Percentiles rank a stretch among this genome's conserved stretches.
Conservation (phyloP, 2,113 vertebrate species). For the Phalacrocorax brasilianus region DNA sequence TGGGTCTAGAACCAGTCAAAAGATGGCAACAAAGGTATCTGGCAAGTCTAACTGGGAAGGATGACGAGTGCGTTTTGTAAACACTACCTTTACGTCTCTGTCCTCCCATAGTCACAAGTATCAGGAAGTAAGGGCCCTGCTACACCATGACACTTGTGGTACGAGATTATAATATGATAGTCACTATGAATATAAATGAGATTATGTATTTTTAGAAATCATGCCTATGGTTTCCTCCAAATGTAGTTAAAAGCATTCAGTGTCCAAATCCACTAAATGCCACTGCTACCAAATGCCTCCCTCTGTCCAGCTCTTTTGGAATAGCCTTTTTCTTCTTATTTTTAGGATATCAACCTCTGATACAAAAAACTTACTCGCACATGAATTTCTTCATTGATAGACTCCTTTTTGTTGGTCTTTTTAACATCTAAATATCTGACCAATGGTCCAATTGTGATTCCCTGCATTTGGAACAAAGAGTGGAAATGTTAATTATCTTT, state of each 20-base stretch:
- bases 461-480: slow-evolving; percentile 73
- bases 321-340: neutral
- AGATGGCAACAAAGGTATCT: neutral
- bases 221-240: neutral
- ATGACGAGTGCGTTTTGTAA: neutral
- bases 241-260: neutral
- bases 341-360: neutral
- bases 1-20: neutral
- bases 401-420: slow-evolving; percentile 89
- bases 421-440: slow-evolving; percentile 91
- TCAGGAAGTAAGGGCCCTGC: neutral
- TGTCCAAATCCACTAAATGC: neutral
- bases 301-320: neutral
- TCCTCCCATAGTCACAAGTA: neutral
- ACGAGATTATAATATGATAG: neutral
- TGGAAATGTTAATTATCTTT: neutral
- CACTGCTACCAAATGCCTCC: neutral
- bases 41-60: neutral
- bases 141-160: neutral
- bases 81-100: neutral
- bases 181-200: neutral
- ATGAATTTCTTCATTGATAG: slow-evolving; percentile 92
- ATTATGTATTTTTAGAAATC: neutral
- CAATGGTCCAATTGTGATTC: slow-evolving; percentile 92
- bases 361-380: slow-evolving; percentile 78